Percentiles rank a stretch among this genome's conserved stretches.
Evolutionary conservation across 2,888 invertebrate genomes (phyloP).

Genomic region (Diachrysia chrysitis): DNA sequence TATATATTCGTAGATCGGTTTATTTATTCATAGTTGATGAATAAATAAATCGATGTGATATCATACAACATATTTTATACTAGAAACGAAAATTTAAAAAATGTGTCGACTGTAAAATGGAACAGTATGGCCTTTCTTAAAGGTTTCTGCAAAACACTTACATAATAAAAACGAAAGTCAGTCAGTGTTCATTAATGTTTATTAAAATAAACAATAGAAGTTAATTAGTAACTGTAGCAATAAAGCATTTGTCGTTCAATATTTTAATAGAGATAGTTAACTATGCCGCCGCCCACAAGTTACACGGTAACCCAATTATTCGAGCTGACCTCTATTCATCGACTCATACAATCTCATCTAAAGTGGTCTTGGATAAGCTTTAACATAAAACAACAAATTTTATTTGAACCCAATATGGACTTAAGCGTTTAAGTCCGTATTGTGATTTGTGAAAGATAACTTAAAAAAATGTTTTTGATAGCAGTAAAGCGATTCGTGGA

Average conservation of each 20-base stretch:
- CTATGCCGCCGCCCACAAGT: constrained; percentile 1
- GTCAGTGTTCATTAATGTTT: not conserved
- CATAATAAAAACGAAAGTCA: not conserved
- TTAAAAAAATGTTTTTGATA: not conserved
- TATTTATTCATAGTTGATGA: not conserved
- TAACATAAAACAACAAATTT: not conserved
- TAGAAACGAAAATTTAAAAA: too few species aligned
- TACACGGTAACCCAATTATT: constrained; percentile 6
- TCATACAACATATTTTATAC: not conserved
- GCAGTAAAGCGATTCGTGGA: not conserved
- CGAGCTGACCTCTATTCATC: constrained; percentile 2
- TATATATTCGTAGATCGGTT: not conserved
- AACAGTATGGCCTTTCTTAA: too few species aligned
- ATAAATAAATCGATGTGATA: not conserved
- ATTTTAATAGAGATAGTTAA: constrained; percentile 2
- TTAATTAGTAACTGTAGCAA: not conserved
- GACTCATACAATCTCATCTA: not conserved
- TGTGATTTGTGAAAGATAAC: not conserved
- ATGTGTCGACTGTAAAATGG: too few species aligned
- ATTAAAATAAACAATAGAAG: not conserved
- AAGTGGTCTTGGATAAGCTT: not conserved
- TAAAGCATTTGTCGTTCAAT: not conserved
- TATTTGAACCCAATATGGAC: constrained; percentile 2
- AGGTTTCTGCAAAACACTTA: too few species aligned
- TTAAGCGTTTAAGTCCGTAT: not conserved